Percentiles rank a stretch among this genome's conserved stretches.
Evolutionary conservation across 2,888 invertebrate genomes (phyloP).

Genomic region (Metallyticus violacea): DNA sequence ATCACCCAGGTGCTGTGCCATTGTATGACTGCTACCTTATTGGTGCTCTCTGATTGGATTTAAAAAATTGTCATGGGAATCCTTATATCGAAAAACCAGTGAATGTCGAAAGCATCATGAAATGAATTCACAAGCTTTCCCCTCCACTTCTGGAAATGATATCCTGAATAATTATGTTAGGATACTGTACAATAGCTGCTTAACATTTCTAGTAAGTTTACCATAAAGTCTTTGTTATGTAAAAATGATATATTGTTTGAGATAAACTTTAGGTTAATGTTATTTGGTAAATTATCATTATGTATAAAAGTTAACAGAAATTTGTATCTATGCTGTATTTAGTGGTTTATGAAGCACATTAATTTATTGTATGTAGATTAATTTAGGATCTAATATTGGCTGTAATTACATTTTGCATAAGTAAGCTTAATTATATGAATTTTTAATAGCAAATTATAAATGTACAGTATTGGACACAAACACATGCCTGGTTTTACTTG

Average conservation of each 20-base stretch:
- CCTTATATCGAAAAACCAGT: background rate
- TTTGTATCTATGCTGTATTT: background rate
- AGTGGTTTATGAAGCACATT: background rate
- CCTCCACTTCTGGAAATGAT: background rate
- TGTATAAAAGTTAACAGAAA: background rate
- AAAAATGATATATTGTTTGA: background rate
- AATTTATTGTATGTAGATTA: background rate
- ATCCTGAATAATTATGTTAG: too few species aligned
- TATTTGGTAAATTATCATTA: background rate
- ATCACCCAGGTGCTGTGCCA: conserved; percentile 21
- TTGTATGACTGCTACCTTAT: conserved; percentile 8
- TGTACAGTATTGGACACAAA: background rate
- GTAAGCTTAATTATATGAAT: background rate
- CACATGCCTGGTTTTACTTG: background rate
- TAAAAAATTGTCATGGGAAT: background rate
- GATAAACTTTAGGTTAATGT: background rate
- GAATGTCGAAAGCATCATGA: background rate
- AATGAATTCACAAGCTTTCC: background rate
- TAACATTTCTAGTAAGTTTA: background rate
- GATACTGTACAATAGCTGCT: background rate
- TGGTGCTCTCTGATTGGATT: conserved; percentile 6
- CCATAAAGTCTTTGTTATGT: background rate
- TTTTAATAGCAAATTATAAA: background rate
- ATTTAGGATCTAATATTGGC: background rate
- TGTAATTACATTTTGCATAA: background rate